Percentiles rank a stretch among this genome's conserved stretches.
phyloP scores from a whole-genome alignment of 2,888 invertebrate species.

The Drosophila suboccidentalis region DNA sequence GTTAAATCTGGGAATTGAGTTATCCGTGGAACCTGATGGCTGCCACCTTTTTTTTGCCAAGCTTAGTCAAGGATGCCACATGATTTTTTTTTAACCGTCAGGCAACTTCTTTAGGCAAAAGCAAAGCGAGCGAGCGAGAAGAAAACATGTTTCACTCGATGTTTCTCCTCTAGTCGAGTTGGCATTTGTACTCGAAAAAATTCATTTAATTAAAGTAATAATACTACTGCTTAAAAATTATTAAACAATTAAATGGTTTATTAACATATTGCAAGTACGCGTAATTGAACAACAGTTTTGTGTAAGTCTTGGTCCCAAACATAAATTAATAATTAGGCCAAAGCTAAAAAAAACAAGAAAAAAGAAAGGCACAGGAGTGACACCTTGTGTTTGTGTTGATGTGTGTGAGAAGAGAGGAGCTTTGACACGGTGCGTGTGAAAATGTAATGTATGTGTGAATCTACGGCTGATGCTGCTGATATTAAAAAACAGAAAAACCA shows the following conservation, averaged over 20 bases:
- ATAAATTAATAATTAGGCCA: conserved; percentile 19
- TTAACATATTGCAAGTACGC: conserved; percentile 32
- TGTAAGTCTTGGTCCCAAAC: conserved; percentile 46
- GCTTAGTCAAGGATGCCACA: too few species aligned
- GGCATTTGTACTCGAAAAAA: conserved; percentile 74
- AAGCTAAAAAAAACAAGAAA: conserved; percentile 4
- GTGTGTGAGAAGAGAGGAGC: conserved; percentile 29
- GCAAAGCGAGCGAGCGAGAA: too few species aligned
- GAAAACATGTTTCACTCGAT: too few species aligned
- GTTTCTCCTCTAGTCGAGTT: conserved; percentile 46
- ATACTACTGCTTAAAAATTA: conserved; percentile 32
- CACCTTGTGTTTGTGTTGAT: conserved; percentile 55
- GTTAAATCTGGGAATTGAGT: too few species aligned
- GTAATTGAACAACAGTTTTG: conserved; percentile 37
- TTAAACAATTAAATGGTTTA: conserved; percentile 51
- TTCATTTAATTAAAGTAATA: conserved; percentile 50
- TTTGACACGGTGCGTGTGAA: conserved; percentile 9
- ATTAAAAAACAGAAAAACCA: background rate
- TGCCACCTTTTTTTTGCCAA: too few species aligned
- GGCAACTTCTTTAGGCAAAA: too few species aligned
- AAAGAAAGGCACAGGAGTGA: conserved; percentile 49
- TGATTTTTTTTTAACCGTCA: too few species aligned
- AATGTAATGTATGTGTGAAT: conserved; percentile 21
- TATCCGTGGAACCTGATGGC: too few species aligned
- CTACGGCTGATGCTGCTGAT: conserved; percentile 31